Evolutionary conservation across 2,888 invertebrate genomes (phyloP).

Genomic region (Margaritifera margaritifera): DNA sequence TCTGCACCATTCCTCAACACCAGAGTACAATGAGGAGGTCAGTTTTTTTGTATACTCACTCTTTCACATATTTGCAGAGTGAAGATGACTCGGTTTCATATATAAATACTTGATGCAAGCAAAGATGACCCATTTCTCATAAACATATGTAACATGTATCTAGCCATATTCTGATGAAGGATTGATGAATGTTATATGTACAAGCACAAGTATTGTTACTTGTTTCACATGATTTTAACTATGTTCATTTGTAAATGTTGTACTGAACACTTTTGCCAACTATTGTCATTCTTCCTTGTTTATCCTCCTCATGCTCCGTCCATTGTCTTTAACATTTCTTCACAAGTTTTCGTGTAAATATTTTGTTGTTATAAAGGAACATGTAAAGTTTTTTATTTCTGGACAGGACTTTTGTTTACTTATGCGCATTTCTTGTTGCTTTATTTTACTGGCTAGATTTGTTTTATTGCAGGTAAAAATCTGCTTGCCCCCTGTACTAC

Average conservation of each 20-base stretch:
- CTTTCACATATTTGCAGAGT: not conserved
- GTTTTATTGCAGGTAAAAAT: conserved; percentile 81
- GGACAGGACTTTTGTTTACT: not conserved
- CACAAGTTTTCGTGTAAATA: too few species aligned
- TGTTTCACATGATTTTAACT: too few species aligned
- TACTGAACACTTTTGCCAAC: too few species aligned
- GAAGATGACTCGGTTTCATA: not conserved
- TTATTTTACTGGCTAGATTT: not conserved
- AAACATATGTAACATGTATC: too few species aligned
- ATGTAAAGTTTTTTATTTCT: too few species aligned
- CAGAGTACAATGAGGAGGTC: conserved; percentile 91
- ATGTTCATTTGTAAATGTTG: not conserved
- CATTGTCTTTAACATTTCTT: not conserved
- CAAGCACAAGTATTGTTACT: too few species aligned
- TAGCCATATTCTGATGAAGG: too few species aligned
- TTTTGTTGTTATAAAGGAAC: too few species aligned
- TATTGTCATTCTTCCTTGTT: not conserved
- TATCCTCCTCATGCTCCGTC: too few species aligned
- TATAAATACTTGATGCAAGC: too few species aligned
- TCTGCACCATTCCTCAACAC: conserved; percentile 90
- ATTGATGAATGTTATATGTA: too few species aligned
- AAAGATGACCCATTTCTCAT: too few species aligned
- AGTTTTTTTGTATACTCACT: conserved; percentile 4
- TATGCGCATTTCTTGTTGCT: not conserved
- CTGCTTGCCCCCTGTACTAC: conserved; percentile 88